Evolutionary conservation across 2,888 invertebrate genomes (phyloP).

Genomic region (Deilephila porcellus): DNA sequence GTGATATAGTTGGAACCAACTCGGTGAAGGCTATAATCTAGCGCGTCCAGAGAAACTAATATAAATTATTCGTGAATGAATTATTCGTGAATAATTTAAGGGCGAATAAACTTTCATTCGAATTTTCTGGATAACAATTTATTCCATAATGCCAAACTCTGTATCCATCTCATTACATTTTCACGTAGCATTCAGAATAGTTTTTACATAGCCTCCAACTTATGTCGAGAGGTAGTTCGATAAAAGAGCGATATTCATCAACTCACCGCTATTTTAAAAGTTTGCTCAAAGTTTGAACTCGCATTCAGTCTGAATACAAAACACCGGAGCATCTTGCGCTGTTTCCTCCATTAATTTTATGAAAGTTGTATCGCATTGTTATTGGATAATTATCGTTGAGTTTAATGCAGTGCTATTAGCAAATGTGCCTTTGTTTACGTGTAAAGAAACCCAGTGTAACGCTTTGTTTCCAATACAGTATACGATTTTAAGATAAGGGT

Average conservation of each 20-base stretch:
- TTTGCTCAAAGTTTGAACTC: constrained; percentile 3
- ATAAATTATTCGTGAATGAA: too few species aligned
- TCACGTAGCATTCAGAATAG: not conserved
- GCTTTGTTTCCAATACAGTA: too few species aligned
- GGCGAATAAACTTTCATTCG: too few species aligned
- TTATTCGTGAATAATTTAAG: too few species aligned
- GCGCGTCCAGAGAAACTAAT: too few species aligned
- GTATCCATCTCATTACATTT: not conserved
- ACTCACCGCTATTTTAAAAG: constrained; percentile 6
- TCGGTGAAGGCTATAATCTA: too few species aligned
- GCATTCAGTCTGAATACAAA: constrained; percentile 9
- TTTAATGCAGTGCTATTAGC: not conserved
- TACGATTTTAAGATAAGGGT: too few species aligned
- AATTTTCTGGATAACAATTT: too few species aligned
- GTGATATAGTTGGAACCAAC: too few species aligned
- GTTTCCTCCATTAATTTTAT: not conserved
- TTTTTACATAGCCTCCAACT: not conserved
- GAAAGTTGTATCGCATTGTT: not conserved
- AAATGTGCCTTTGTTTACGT: too few species aligned
- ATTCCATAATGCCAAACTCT: too few species aligned
- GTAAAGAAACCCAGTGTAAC: too few species aligned
- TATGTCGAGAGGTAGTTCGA: not conserved
- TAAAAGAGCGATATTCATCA: constrained; percentile 2
- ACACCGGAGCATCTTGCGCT: not conserved
- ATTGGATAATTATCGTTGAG: not conserved